These are phyloP conservation scores for Muscicapa striata DNA, from an alignment of 2,797 vertebrate genomes.

Conservation along the genomic window DNA sequence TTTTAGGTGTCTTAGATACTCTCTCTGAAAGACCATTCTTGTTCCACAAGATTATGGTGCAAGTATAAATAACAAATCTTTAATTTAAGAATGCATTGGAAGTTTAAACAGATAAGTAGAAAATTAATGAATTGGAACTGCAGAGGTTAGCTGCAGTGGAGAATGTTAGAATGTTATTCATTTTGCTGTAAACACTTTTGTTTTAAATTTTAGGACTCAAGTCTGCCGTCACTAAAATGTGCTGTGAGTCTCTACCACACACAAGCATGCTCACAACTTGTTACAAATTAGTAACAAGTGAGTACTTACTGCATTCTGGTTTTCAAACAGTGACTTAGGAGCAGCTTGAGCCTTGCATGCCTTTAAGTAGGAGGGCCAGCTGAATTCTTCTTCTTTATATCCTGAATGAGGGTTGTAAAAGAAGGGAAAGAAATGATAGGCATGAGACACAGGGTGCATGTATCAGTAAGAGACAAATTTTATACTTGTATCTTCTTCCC, in stretches of 20 bases:
- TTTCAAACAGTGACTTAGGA: constrained; percentile 88
- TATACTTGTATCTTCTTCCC: not conserved
- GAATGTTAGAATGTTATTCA: not conserved
- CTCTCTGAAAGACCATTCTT: not conserved
- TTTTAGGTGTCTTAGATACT: not conserved
- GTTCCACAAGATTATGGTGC: not conserved
- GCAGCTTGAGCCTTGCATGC: constrained; percentile 86
- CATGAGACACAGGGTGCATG: not conserved
- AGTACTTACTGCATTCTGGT: constrained; percentile 82
- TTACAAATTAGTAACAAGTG: not conserved
- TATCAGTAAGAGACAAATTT: not conserved
- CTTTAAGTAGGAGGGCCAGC: constrained; percentile 88
- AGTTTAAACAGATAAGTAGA: not conserved
- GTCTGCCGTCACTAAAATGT: not conserved
- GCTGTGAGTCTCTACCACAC: not conserved
- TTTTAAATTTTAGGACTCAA: not conserved
- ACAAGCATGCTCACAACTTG: not conserved
- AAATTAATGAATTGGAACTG: not conserved
- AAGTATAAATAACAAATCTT: not conserved
- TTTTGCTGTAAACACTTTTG: not conserved
- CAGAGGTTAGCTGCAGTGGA: not conserved
- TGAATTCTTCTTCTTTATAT: constrained; percentile 88
- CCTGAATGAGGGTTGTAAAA: constrained; percentile 74
- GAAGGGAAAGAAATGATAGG: not conserved
- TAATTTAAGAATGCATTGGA: not conserved